A percentile compares a stretch with the other conserved stretches of the same genome.
Conservation (phyloP, 2,888 invertebrate genomes). For the Mesorhabditis spiculigera region DNA sequence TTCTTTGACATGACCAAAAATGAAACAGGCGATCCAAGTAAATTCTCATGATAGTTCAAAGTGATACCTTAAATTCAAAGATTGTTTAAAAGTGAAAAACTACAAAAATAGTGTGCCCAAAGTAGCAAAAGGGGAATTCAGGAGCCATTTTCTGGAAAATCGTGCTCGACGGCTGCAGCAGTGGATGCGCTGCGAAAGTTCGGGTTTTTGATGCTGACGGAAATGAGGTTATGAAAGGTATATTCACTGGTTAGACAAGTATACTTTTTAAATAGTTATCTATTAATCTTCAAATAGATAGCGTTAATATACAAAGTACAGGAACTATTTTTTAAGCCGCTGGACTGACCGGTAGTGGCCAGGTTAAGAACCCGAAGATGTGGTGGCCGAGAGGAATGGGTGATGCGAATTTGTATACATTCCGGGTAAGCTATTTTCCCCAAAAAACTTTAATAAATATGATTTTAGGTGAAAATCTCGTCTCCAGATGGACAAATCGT, state of each 20-base stretch:
- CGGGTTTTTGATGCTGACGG: background rate
- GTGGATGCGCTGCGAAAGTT: background rate
- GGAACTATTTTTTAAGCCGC: background rate
- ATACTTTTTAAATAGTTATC: no score
- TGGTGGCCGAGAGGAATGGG: slow-evolving; percentile 63
- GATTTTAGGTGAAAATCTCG: background rate
- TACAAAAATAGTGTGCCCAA: no score
- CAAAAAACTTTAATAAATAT: background rate
- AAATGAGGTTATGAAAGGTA: background rate
- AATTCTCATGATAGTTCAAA: no score
- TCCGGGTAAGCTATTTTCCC: slow-evolving; percentile 67
- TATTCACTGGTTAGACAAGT: no score
- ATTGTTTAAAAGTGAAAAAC: no score
- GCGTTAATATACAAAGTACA: background rate
- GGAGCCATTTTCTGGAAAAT: background rate
- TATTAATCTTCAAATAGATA: background rate
- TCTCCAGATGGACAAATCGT: background rate
- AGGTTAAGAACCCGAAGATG: slow-evolving; percentile 40
- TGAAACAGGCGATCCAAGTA: no score
- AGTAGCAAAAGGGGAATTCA: background rate
- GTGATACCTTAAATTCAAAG: no score
- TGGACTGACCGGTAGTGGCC: slow-evolving; percentile 11
- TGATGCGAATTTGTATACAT: slow-evolving; percentile 73
- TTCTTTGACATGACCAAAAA: no score
- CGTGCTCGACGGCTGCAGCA: background rate